Percentiles rank a stretch among this genome's conserved stretches.
phyloP scores from a whole-genome alignment of 2,113 vertebrate genomes.

The Cygnus buccinator region DNA sequence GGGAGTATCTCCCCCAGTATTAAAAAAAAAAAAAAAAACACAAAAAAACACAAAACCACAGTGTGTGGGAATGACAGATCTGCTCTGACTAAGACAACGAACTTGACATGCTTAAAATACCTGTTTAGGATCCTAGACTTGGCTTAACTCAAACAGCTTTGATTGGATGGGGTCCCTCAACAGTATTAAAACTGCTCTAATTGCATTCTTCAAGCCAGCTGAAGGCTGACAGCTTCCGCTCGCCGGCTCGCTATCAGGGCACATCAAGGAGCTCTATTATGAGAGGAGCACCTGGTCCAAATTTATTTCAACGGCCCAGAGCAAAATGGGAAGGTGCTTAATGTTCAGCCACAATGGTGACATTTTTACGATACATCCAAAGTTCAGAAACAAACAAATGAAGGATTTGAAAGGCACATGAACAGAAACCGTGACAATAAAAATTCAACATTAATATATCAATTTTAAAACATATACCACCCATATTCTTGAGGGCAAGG shows the following conservation, averaged over 20 bases:
- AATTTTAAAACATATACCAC: conserved; percentile 84
- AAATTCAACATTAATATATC: conserved; percentile 86
- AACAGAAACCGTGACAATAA: conserved; percentile 86
- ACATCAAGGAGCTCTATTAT: conserved; percentile 87
- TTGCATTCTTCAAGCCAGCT: conserved; percentile 84
- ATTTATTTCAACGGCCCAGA: conserved; percentile 86
- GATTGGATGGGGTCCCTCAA: conserved; percentile 77
- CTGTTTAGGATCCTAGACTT: conserved; percentile 70
- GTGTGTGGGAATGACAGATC: conserved; percentile 1
- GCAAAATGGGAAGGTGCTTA: conserved; percentile 90
- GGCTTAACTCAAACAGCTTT: conserved; percentile 72
- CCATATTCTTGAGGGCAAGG: conserved; percentile 78
- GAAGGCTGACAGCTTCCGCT: conserved; percentile 84
- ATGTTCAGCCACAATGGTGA: conserved; percentile 94
- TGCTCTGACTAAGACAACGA: conserved; percentile 2
- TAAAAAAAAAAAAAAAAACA: not conserved
- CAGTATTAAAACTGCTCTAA: conserved; percentile 82
- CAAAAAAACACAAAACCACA: not conserved
- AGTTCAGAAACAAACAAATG: conserved; percentile 87
- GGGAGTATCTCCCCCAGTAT: not conserved
- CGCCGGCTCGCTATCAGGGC: conserved; percentile 83
- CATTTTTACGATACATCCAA: conserved; percentile 91
- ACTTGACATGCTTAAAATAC: conserved; percentile 19
- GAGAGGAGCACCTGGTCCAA: conserved; percentile 85
- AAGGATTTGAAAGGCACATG: conserved; percentile 83